A percentile compares a stretch with the other conserved stretches of the same genome.
Conservation (phyloP, 1,140 invertebrate species). For the Ips nitidus region DNA sequence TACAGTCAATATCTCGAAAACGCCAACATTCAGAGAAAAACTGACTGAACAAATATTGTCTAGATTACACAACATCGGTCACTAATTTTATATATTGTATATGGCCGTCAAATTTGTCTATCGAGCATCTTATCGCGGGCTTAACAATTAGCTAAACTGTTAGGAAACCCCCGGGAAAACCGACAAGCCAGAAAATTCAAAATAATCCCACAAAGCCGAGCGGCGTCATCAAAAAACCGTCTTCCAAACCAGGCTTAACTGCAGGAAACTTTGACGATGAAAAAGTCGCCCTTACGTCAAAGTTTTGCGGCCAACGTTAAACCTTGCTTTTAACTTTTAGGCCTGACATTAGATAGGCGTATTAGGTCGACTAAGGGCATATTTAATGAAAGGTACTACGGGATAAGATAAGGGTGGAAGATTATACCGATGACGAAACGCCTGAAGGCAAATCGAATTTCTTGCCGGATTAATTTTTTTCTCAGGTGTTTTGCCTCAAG, state of each 20-base stretch:
- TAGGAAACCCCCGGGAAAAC: neutral
- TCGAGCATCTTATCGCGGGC: too few species aligned
- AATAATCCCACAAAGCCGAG: too few species aligned
- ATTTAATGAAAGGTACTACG: neutral
- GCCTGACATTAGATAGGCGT: neutral
- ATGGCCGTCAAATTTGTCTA: too few species aligned
- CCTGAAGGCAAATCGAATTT: neutral
- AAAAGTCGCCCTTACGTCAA: neutral
- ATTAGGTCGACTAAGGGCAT: constrained; percentile 1
- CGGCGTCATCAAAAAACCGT: neutral
- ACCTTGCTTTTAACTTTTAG: constrained; percentile 11
- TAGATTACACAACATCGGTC: too few species aligned
- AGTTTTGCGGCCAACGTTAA: constrained; percentile 8
- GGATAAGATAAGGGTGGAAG: neutral
- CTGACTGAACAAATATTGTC: too few species aligned
- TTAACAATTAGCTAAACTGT: too few species aligned
- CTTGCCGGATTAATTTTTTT: neutral
- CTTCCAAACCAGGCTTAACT: neutral
- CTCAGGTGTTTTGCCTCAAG: neutral
- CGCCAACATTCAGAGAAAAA: too few species aligned
- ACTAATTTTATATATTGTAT: too few species aligned
- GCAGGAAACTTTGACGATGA: neutral
- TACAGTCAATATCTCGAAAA: too few species aligned
- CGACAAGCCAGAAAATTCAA: neutral
- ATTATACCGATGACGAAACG: neutral